These are phyloP conservation scores for Orthosia incerta DNA, from an alignment of 2,888 invertebrate genomes.

Conservation along the genomic window DNA sequence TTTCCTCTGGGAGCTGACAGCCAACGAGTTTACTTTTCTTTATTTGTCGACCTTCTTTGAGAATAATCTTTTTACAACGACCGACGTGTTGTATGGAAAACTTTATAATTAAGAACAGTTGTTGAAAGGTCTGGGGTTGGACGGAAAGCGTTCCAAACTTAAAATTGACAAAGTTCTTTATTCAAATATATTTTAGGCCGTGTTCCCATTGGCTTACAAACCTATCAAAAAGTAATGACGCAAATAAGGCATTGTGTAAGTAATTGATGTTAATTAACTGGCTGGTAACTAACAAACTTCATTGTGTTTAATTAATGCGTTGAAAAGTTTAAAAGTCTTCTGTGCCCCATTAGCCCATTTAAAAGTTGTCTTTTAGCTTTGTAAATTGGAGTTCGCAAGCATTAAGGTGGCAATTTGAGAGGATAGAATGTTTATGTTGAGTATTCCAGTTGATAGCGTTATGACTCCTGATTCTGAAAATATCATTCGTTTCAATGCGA, in stretches of 20 bases:
- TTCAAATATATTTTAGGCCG: not conserved
- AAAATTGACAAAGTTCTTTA: conserved; percentile 27
- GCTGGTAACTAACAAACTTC: conserved; percentile 58
- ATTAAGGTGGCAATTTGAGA: conserved; percentile 60
- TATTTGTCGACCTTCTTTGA: conserved; percentile 57
- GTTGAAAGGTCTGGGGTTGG: conserved; percentile 16
- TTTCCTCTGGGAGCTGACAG: conserved; percentile 58
- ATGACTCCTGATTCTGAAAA: conserved; percentile 42
- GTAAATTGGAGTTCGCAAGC: conserved; percentile 62
- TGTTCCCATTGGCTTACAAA: conserved; percentile 1
- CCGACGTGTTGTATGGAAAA: conserved; percentile 62
- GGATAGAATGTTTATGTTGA: conserved; percentile 56
- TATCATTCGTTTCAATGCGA: conserved; percentile 51
- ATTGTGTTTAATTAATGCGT: conserved; percentile 70
- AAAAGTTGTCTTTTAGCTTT: conserved; percentile 67
- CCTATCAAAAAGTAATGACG: conserved; percentile 20
- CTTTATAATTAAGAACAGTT: conserved; percentile 62
- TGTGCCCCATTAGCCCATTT: conserved; percentile 69
- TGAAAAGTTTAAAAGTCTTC: conserved; percentile 69
- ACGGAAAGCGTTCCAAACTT: conserved; percentile 20
- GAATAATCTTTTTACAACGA: conserved; percentile 60
- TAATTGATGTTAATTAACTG: conserved; percentile 56
- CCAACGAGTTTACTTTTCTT: conserved; percentile 60
- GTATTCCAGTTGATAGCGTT: conserved; percentile 51
- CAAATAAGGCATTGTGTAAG: conserved; percentile 41